Evolutionary conservation across 2,797 vertebrate species (phyloP).

Genomic region (Kryptopterus vitreolus): DNA sequence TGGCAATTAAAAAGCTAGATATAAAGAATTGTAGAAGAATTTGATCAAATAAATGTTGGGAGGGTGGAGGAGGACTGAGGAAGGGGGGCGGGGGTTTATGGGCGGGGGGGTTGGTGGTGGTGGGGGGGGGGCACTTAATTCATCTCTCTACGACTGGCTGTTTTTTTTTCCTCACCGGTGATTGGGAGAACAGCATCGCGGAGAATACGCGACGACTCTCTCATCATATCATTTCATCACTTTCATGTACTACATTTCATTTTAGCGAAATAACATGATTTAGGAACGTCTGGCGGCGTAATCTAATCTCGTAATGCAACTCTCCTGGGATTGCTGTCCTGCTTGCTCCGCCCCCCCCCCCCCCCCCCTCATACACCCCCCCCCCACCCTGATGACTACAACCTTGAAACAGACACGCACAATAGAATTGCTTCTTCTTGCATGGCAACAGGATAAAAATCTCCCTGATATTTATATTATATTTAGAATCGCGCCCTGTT

Average conservation of each 20-base stretch:
- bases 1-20: constrained; percentile 9
- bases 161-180: constrained; percentile 30
- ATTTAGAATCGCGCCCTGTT: no score
- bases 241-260: constrained; percentile 55
- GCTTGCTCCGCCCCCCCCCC: constrained; percentile 16
- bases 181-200: constrained; percentile 35
- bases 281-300: constrained; percentile 51
- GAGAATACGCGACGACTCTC: constrained; percentile 47
- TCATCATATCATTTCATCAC: no score
- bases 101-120: constrained; percentile 1
- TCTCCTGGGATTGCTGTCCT: constrained; percentile 49
- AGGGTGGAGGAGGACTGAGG: no score
- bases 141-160: constrained; percentile 19
- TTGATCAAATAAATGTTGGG: constrained; percentile 35
- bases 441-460: neutral
- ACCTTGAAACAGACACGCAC: constrained; percentile 6
- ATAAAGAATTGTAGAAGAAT: constrained; percentile 33
- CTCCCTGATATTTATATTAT: no score
- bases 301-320: constrained; percentile 58
- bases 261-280: constrained; percentile 61
- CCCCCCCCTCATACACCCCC: no score
- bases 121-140: constrained; percentile 39
- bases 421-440: neutral
- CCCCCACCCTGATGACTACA: constrained; percentile 11
- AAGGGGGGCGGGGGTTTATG: constrained; percentile 12